Evolutionary conservation across 30 jellyfish, hydroid and myxozoan species (phyloP).

Genomic region (Pelagia noctiluca): DNA sequence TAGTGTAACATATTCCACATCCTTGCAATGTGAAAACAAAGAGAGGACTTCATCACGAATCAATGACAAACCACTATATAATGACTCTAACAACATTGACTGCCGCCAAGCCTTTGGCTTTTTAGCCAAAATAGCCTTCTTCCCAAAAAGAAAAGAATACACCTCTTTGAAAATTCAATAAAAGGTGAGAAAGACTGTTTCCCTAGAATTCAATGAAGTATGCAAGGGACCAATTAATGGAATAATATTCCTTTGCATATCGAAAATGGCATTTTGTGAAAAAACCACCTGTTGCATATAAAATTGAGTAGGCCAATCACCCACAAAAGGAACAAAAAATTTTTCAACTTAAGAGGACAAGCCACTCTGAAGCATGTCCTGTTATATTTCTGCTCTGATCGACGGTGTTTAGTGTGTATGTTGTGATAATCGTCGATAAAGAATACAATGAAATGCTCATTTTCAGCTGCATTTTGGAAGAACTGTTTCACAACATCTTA

Average conservation of each 20-base stretch:
- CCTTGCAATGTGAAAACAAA: too few relatives aligned
- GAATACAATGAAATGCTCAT: slow-evolving; percentile 21
- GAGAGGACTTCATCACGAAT: too few relatives aligned
- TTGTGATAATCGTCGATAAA: slow-evolving; percentile 39
- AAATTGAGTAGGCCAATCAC: slow-evolving; percentile 66
- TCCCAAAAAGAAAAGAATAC: slow-evolving; percentile 39
- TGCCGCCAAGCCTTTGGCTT: slow-evolving; percentile 65
- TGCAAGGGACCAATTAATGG: slow-evolving; percentile 57
- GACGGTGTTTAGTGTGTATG: slow-evolving; percentile 38
- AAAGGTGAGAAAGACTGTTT: slow-evolving; percentile 40
- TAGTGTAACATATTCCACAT: too few relatives aligned
- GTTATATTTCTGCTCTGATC: slow-evolving; percentile 23
- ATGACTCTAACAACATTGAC: slow-evolving; percentile 56
- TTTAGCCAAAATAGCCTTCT: slow-evolving; percentile 50
- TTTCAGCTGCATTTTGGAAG: slow-evolving; percentile 31
- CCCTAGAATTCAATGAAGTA: slow-evolving; percentile 55
- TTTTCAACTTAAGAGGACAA: slow-evolving; percentile 45
- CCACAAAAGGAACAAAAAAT: slow-evolving; percentile 58
- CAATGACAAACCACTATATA: slow-evolving; percentile 61
- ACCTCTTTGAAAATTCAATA: slow-evolving; percentile 37
- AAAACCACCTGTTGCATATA: slow-evolving; percentile 38
- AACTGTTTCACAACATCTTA: neutral
- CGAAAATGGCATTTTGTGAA: slow-evolving; percentile 3
- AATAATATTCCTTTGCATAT: slow-evolving; percentile 8
- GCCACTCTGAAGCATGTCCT: slow-evolving; percentile 58